Percentiles rank a stretch among this genome's conserved stretches.
These are phyloP conservation scores for Triops longicaudatus DNA, from an alignment of 1,140 invertebrate species.

Conservation along the genomic window DNA sequence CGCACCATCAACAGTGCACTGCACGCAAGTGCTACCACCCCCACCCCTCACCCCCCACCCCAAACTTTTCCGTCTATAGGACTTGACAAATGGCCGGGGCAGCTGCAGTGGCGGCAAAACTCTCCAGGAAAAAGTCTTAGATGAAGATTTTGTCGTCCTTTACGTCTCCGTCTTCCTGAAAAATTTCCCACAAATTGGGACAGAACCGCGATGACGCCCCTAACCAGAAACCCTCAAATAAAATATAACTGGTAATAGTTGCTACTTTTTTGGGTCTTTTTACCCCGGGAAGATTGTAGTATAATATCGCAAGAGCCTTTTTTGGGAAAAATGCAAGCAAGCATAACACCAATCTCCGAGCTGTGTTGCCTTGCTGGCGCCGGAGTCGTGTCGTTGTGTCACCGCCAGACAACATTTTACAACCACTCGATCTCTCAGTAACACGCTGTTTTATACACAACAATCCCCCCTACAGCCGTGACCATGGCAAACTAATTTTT, in stretches of 20 bases:
- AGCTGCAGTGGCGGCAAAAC: not conserved
- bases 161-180: not conserved
- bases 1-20: not conserved
- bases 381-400: constrained; percentile 5
- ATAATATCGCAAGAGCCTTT: not conserved
- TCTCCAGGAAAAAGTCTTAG: not conserved
- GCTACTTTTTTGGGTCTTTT: not conserved
- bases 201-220: not conserved
- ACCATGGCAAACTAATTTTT: not conserved
- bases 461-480: constrained; percentile 3
- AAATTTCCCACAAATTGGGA: constrained; percentile 8
- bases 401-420: constrained; percentile 9
- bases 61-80: not conserved
- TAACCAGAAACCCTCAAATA: not conserved
- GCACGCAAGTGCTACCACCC: not conserved
- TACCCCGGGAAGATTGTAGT: not conserved
- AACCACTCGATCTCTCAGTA: not conserved
- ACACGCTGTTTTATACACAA: constrained; percentile 8
- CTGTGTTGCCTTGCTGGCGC: not conserved
- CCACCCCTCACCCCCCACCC: not conserved
- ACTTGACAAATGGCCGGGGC: constrained; percentile 10
- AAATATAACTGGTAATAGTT: not conserved
- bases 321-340: not conserved
- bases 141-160: not conserved
- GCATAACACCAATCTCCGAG: not conserved